A percentile compares a stretch with the other conserved stretches of the same genome.
Evolutionary conservation across 64 coral and sea anemone species (phyloP).

Genomic region (Platygyra sinensis): DNA sequence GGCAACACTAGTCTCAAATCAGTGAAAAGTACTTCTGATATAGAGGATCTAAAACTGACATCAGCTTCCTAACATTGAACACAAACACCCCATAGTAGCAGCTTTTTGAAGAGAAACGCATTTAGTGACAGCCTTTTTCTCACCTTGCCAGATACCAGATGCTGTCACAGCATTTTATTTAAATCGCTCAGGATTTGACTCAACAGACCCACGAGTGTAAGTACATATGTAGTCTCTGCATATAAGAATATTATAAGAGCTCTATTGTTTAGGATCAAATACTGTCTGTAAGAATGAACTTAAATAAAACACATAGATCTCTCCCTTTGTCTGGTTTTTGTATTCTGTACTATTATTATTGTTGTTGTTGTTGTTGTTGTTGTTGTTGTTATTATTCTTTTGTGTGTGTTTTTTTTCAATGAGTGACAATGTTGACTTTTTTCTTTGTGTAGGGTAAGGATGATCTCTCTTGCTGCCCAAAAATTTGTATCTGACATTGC

Average conservation of each 20-base stretch:
- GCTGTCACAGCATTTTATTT: slow-evolving; percentile 98
- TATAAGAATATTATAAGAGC: not conserved
- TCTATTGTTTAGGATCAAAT: too few species aligned
- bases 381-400: too few species aligned
- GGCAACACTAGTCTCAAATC: too few species aligned
- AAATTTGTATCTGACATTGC: slow-evolving; percentile 96
- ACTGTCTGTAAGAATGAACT: too few species aligned
- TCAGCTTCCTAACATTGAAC: not conserved
- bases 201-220: slow-evolving; percentile 93
- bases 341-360: too few species aligned
- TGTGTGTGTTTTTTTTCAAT: too few species aligned
- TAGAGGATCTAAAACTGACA: too few species aligned
- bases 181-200: slow-evolving; percentile 95
- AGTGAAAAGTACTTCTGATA: too few species aligned
- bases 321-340: too few species aligned
- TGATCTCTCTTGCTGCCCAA: slow-evolving; percentile 96
- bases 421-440: not conserved
- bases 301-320: too few species aligned
- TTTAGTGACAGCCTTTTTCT: too few species aligned
- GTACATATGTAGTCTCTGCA: slow-evolving; percentile 25
- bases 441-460: slow-evolving; percentile 69
- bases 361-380: too few species aligned
- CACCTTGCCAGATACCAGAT: slow-evolving; percentile 85
- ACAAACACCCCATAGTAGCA: not conserved
- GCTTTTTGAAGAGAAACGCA: not conserved